These are phyloP conservation scores for Hypotaenidia philippensis DNA, from an alignment of 2,797 vertebrate genomes.

Conservation along the genomic window DNA sequence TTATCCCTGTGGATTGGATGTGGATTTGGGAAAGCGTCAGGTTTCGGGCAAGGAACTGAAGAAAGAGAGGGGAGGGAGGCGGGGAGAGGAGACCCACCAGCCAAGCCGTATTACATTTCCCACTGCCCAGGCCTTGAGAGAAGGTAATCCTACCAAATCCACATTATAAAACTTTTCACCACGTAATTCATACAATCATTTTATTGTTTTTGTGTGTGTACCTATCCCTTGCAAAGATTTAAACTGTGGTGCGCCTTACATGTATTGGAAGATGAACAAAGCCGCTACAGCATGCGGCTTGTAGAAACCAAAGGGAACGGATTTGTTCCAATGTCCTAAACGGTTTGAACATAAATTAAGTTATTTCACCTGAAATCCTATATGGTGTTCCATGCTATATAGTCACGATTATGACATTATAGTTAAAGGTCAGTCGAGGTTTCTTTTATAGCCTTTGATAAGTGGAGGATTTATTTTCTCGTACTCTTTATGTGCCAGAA, in stretches of 20 bases:
- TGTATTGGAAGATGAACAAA: constrained; percentile 43
- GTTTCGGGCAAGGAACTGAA: constrained; percentile 32
- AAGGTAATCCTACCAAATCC: constrained; percentile 36
- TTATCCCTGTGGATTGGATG: background rate
- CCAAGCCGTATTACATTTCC: constrained; percentile 41
- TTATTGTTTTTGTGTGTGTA: constrained; percentile 20
- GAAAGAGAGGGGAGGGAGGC: background rate
- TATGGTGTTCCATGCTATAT: background rate
- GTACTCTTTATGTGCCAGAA: background rate
- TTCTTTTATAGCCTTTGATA: constrained; percentile 2
- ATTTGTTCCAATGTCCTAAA: constrained; percentile 18
- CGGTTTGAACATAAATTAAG: constrained; percentile 15
- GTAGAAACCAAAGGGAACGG: constrained; percentile 37
- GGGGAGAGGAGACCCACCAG: background rate
- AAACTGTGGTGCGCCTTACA: background rate
- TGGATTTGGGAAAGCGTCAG: constrained; percentile 34
- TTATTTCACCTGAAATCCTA: constrained; percentile 43
- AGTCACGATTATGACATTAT: background rate
- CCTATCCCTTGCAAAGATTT: background rate
- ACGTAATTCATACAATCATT: constrained; percentile 13
- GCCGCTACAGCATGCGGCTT: background rate
- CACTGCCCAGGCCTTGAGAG: constrained; percentile 10
- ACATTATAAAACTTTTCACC: background rate
- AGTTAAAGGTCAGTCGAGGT: constrained; percentile 30
- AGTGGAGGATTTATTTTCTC: background rate